Evolutionary conservation across 2,888 invertebrate species (phyloP), one percentile per base, ranked within the genome.

Genomic region (Drosophila suboccidentalis): DNA sequence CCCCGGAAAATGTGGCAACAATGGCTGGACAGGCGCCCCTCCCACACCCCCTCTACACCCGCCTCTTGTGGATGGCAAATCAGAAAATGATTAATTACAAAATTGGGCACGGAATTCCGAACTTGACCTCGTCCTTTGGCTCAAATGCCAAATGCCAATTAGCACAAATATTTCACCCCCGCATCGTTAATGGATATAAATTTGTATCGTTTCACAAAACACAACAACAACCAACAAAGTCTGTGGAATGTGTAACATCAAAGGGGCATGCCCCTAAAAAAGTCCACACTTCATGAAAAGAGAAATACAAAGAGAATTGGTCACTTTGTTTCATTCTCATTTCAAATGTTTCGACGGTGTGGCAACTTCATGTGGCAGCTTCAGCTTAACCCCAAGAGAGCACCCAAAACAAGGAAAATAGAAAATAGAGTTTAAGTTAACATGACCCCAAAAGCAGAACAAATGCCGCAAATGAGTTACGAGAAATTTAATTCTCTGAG

Each of bases 21-120:
- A 68, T 47, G 47, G 22, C 1, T 32, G 54, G 13, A 49, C 38
- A 46, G 36, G 13, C 19, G 2, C 4, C n/a, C 11, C 11, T 8
- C 36, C 15, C 32, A 15, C 38, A 10, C 53, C 47, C 22, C 11
- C 32, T 9, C 47, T 4, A 11, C 17, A 13, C 13, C 10, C 13
- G 0, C 6, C 8, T 15, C 8, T 8, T 61, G 46, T 55, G 61
- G 67, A 58, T 75, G 66, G 80, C 84, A 87, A 84, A 83, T 82
- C 88, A 67, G 69, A 73, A 87, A 85, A 87, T 84, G 83, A 84
- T 84, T 84, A 84, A 87, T 84, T 87, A 74, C 82, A 71, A 66
- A 82, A 74, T 66, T 76, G 57, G 59, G n/a, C 59, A 29, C 22
- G 29, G 32, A 51, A 38, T 17, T 15, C 22, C 55, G 58, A 61